phyloP scores from a whole-genome alignment of 2,113 vertebrate genomes.

The Bolborhynchus lineola region DNA sequence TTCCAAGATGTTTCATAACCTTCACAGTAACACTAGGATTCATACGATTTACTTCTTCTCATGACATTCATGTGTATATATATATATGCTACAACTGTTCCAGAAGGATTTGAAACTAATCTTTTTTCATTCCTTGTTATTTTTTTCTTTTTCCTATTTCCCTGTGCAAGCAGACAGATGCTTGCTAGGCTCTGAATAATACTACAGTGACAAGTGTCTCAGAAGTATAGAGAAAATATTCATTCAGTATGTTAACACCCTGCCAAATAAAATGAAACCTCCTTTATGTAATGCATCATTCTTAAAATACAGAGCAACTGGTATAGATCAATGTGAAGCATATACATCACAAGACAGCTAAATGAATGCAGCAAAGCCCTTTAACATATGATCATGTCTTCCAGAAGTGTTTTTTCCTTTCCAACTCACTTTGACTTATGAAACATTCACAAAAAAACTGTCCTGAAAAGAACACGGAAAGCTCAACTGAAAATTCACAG shows the following conservation, averaged over 20 bases:
- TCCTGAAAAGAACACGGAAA: background rate
- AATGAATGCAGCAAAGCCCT: background rate
- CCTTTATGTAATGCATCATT: background rate
- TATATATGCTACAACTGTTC: background rate
- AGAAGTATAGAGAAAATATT: background rate
- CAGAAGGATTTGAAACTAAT: background rate
- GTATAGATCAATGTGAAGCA: background rate
- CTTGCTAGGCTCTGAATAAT: background rate
- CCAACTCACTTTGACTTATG: background rate
- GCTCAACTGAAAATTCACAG: background rate
- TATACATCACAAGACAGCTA: background rate
- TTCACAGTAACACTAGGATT: background rate
- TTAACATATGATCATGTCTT: background rate
- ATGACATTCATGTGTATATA: background rate
- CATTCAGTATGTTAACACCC: background rate
- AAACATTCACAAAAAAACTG: background rate
- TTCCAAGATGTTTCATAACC: background rate
- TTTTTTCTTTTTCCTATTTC: background rate
- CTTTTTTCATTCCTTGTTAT: background rate
- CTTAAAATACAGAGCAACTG: background rate
- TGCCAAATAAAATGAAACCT: background rate
- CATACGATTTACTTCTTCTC: background rate
- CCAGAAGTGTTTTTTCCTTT: background rate
- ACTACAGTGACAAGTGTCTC: fast-evolving
- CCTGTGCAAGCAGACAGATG: background rate